Percentiles rank a stretch among this genome's conserved stretches.
These are phyloP conservation scores for Babylonia areolata DNA, from an alignment of 1,140 invertebrate genomes.

Conservation along the genomic window DNA sequence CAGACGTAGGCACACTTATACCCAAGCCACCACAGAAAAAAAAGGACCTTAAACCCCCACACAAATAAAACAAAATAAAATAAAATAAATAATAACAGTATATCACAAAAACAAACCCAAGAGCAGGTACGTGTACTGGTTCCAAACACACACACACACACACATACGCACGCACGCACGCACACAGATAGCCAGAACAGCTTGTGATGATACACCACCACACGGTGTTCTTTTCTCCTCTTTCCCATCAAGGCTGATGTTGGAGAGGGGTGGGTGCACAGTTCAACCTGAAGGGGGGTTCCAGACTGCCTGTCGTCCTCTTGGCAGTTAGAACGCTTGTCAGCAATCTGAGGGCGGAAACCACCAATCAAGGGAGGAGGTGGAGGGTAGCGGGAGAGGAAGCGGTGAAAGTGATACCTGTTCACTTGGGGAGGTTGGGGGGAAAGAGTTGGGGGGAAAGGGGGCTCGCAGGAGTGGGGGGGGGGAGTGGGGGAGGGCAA, in stretches of 20 bases:
- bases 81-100: too few relatives aligned
- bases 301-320: neutral
- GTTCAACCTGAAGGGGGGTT: neutral
- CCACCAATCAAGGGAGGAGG: neutral
- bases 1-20: too few relatives aligned
- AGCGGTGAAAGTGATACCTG: constrained; percentile 23
- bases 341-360: constrained; percentile 19
- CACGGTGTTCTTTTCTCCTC: too few relatives aligned
- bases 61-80: too few relatives aligned
- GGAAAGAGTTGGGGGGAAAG: neutral
- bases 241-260: neutral
- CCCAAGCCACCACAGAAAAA: too few relatives aligned
- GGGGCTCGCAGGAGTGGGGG: neutral
- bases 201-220: too few relatives aligned
- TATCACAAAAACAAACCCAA: too few relatives aligned
- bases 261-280: neutral
- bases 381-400: neutral
- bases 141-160: neutral
- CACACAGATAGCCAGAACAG: constrained; percentile 2
- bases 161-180: neutral
- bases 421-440: neutral
- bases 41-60: too few relatives aligned
- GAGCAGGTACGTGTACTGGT: too few relatives aligned
- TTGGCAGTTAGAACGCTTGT: constrained; percentile 10
- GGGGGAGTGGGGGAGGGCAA: neutral